Evolutionary conservation across 2,797 vertebrate genomes (phyloP), one percentile per base, ranked within the genome.

Genomic region (Sarcophilus harrisii): DNA sequence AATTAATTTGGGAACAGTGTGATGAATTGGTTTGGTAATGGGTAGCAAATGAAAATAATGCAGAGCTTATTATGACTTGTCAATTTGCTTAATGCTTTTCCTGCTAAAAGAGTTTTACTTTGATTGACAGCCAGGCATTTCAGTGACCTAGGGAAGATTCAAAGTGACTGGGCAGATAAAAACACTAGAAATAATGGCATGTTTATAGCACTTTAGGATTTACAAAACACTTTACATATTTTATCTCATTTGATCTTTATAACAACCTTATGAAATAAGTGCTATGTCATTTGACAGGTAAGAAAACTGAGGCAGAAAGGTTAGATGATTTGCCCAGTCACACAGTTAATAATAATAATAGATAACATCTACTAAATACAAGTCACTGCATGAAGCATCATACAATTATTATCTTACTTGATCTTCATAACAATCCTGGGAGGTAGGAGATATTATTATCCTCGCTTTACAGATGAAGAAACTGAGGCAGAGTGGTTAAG

Each of bases 1-100:
- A 92, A 58, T 52, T 94, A 81, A 92, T 66, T 32, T 16, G 93
- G 92, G 94, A 93, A 58, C 38, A 57, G 73, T 94, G 91, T 95
- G 58, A 96, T 54, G 62, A 92, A 73, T 66, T 93, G 91, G 10
- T 45, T 96, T 95, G 90, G 16, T 94, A 87, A 90, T 27, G 38
- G 87, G 94, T 55, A 94, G 57, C 73, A 90, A 94, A 90, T 12
- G 60, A 38, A 28, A 32, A 3, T 38, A 87, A 87, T 87, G 38
- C 73, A 49, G 73, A 87, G 21, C 21, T 18, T 45, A 87, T 87
- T 87, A 87, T 9, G 1, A 45, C 38, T 87, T 87, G 38, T 87
- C 73, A 87, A 49, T 27, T 45, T 45, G 3, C 38, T 87, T 87
- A 87, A 87, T 27, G 38, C 18, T 81, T 81, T 81, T 45, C 21